phyloP scores from a whole-genome alignment of 2,888 invertebrate species.

The Apotomis betuletana region DNA sequence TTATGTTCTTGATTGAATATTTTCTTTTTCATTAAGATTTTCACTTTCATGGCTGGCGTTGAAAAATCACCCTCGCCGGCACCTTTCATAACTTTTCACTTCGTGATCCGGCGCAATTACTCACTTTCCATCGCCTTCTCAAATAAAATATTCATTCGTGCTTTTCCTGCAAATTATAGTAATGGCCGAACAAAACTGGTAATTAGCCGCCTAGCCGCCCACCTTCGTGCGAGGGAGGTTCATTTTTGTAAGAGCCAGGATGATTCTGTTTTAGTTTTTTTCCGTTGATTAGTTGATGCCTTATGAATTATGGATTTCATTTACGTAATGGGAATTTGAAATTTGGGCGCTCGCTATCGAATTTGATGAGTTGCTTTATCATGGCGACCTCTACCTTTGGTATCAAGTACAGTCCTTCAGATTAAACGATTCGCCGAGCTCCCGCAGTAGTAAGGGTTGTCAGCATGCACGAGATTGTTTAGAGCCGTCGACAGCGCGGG shows the following conservation, averaged over 20 bases:
- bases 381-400: not conserved
- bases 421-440: conserved; percentile 23
- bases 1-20: conserved; percentile 66
- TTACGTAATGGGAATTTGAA: conserved; percentile 54
- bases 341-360: conserved; percentile 11
- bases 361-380: not conserved
- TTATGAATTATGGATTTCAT: conserved; percentile 57
- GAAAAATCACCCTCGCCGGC: conserved; percentile 77
- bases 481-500: conserved; percentile 67
- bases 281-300: conserved; percentile 52
- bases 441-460: conserved; percentile 43
- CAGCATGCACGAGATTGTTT: conserved; percentile 49
- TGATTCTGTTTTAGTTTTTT: conserved; percentile 44
- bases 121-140: conserved; percentile 82
- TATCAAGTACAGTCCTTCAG: not conserved
- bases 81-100: conserved; percentile 84
- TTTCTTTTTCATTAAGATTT: conserved; percentile 80
- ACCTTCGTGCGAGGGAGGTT: conserved; percentile 58
- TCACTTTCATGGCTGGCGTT: conserved; percentile 69
- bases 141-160: conserved; percentile 83
- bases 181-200: conserved; percentile 77
- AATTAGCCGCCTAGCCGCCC: conserved; percentile 64
- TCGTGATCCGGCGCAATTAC: conserved; percentile 82
- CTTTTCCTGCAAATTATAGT: conserved; percentile 81
- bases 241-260: conserved; percentile 60